Evolutionary conservation across 2,888 invertebrate genomes (phyloP).

Genomic region (Asteroscopus sphinx): DNA sequence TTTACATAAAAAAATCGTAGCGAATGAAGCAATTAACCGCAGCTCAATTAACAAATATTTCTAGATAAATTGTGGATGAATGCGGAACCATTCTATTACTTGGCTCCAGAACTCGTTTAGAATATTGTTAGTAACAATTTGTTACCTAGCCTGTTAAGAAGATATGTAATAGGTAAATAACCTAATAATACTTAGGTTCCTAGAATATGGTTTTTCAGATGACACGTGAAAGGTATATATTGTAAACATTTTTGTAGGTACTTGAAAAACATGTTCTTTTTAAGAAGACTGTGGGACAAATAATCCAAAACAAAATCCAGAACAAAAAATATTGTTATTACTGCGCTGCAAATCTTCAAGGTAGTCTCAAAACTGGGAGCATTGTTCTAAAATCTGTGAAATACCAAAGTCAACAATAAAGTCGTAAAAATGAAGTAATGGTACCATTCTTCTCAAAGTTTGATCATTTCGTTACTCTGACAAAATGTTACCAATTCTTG

Average conservation of each 20-base stretch:
- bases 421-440: slow-evolving; percentile 52
- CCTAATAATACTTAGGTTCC: too few species aligned
- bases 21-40: slow-evolving; percentile 32
- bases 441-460: slow-evolving; percentile 45
- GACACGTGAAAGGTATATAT: neutral
- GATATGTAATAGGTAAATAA: too few species aligned
- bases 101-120: slow-evolving; percentile 37
- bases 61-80: slow-evolving; percentile 36
- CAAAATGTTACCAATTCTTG: slow-evolving; percentile 33
- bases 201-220: too few species aligned
- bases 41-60: slow-evolving; percentile 38
- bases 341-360: slow-evolving; percentile 35
- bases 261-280: neutral
- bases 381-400: slow-evolving; percentile 55
- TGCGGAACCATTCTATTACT: slow-evolving; percentile 42
- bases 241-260: neutral
- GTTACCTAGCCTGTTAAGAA: too few species aligned
- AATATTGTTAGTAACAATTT: slow-evolving; percentile 12
- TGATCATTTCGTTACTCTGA: slow-evolving; percentile 47
- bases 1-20: slow-evolving; percentile 29
- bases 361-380: slow-evolving; percentile 41
- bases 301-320: neutral
- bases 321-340: slow-evolving; percentile 11
- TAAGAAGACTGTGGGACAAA: neutral
- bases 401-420: slow-evolving; percentile 53